A percentile compares a stretch with the other conserved stretches of the same genome.
Evolutionary conservation across 1,140 invertebrate genomes (phyloP).

Genomic region (Trichonephila inaurata): DNA sequence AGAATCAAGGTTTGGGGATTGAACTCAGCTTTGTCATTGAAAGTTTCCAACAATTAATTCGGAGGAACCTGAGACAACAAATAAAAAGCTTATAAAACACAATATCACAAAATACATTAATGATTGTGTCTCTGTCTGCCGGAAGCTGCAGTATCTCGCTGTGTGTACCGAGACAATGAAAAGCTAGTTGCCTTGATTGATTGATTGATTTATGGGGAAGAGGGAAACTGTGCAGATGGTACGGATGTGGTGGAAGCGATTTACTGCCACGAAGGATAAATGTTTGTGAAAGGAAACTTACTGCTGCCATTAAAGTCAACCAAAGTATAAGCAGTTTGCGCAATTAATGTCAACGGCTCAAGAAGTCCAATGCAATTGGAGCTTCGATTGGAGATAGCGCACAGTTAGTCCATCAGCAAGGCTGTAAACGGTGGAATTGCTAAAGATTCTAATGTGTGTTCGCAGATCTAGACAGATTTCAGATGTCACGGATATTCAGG

Average conservation of each 20-base stretch:
- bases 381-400: too few relatives aligned
- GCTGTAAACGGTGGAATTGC: too few relatives aligned
- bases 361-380: neutral
- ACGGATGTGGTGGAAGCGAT: neutral
- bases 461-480: too few relatives aligned
- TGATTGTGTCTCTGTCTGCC: neutral
- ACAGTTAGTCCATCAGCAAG: too few relatives aligned
- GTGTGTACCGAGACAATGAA: neutral
- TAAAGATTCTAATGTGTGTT: too few relatives aligned
- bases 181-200: neutral
- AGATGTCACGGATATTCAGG: too few relatives aligned
- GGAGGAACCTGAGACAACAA: too few relatives aligned
- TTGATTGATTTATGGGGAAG: neutral
- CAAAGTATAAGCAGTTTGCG: constrained; percentile 16
- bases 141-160: neutral
- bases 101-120: neutral
- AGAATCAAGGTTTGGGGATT: too few relatives aligned
- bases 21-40: neutral
- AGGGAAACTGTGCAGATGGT: neutral
- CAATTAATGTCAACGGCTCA: neutral
- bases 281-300: constrained; percentile 8
- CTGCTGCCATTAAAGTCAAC: neutral
- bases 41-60: neutral
- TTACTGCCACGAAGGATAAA: neutral
- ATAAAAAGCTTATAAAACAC: neutral